These are phyloP conservation scores for Thomomys bottae DNA, from an alignment of 2,113 vertebrate species.

Conservation along the genomic window DNA sequence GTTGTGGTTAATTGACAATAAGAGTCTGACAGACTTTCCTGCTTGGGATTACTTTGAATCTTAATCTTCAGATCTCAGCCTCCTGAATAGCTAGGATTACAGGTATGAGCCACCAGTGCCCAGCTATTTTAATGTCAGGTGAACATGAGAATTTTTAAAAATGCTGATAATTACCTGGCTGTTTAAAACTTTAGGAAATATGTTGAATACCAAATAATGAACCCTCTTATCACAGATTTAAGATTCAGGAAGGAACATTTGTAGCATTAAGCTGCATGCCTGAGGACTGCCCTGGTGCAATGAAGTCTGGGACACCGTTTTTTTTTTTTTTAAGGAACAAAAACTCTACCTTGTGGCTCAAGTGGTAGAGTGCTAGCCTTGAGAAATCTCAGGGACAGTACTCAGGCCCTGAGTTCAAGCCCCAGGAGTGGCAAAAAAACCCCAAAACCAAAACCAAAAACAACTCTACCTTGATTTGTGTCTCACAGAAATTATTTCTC, in stretches of 20 bases:
- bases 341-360: neutral
- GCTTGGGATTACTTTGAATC: too few relatives aligned
- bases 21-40: too few relatives aligned
- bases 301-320: neutral
- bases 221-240: constrained; percentile 12
- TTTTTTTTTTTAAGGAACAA: constrained; percentile 18
- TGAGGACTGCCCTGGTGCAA: neutral
- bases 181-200: constrained; percentile 52
- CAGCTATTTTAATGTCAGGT: constrained; percentile 25
- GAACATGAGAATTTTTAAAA: constrained; percentile 20
- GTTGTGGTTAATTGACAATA: too few relatives aligned
- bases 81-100: too few relatives aligned
- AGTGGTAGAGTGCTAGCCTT: too few relatives aligned
- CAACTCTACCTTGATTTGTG: neutral
- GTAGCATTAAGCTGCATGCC: neutral
- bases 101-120: neutral
- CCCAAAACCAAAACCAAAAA: too few relatives aligned
- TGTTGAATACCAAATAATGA: constrained; percentile 43
- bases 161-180: neutral
- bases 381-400: too few relatives aligned
- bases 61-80: too few relatives aligned
- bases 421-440: too few relatives aligned
- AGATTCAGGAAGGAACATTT: neutral
- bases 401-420: too few relatives aligned
- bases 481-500: neutral